These are phyloP conservation scores for Drosophila emarginata DNA, from an alignment of 2,888 invertebrate genomes.

Conservation along the genomic window DNA sequence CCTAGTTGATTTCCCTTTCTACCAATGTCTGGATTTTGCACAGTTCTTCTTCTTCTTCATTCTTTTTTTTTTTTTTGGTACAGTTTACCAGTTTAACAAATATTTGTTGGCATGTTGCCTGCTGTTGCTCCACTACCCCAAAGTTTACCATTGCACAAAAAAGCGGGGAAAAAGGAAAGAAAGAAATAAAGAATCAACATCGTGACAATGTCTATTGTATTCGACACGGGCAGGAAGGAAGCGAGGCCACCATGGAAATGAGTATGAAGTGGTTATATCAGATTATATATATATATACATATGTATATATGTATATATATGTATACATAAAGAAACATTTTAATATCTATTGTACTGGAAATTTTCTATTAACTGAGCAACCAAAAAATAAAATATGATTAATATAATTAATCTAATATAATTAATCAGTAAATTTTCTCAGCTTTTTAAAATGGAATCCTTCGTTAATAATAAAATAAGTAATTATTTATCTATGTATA, in stretches of 20 bases:
- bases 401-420: too few relatives aligned
- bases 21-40: slow-evolving; percentile 74
- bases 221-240: background rate
- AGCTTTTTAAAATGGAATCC: too few relatives aligned
- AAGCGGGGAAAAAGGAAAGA: slow-evolving; percentile 24
- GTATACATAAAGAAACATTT: too few relatives aligned
- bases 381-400: too few relatives aligned
- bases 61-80: slow-evolving; percentile 62
- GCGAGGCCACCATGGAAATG: background rate
- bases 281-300: background rate
- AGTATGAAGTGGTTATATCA: background rate
- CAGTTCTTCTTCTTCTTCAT: slow-evolving; percentile 11
- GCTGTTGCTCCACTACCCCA: slow-evolving; percentile 62
- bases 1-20: slow-evolving; percentile 80
- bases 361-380: too few relatives aligned
- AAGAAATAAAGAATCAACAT: background rate
- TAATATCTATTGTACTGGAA: too few relatives aligned
- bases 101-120: slow-evolving; percentile 26
- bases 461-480: too few relatives aligned
- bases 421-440: too few relatives aligned
- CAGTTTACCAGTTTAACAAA: slow-evolving; percentile 65
- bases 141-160: slow-evolving; percentile 32
- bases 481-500: too few relatives aligned
- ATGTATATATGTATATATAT: background rate
- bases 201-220: slow-evolving; percentile 5